phyloP scores from a whole-genome alignment of 2,888 invertebrate species.

The Tolmerus cingulatus region DNA sequence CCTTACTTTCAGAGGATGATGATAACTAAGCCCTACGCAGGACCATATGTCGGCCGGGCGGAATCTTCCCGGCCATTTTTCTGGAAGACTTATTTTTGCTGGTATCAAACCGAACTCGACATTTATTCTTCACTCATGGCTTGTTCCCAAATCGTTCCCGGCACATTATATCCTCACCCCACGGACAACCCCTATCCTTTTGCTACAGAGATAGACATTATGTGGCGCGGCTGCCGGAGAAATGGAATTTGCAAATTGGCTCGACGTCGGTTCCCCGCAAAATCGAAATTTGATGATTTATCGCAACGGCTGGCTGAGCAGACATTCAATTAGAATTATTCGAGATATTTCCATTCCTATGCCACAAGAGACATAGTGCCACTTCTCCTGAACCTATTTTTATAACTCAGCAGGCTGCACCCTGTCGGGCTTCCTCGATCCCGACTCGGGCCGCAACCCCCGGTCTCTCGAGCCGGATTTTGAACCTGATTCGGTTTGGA shows the following conservation, averaged over 20 bases:
- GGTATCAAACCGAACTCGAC: constrained; percentile 39
- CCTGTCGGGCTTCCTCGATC: neutral
- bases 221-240: constrained; percentile 16
- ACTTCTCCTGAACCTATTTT: constrained; percentile 36
- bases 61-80: neutral
- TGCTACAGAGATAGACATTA: constrained; percentile 15
- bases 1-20: neutral
- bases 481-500: neutral
- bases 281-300: constrained; percentile 46
- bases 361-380: constrained; percentile 30
- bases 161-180: constrained; percentile 19
- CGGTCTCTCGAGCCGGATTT: neutral
- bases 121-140: constrained; percentile 48
- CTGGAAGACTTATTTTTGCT: constrained; percentile 13
- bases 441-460: neutral
- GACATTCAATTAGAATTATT: constrained; percentile 45
- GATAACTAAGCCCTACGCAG: neutral
- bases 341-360: constrained; percentile 42
- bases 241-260: constrained; percentile 48
- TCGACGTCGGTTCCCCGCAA: constrained; percentile 43
- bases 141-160: constrained; percentile 45
- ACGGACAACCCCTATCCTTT: neutral
- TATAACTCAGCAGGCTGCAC: constrained; percentile 17
- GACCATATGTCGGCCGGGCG: neutral
- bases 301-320: constrained; percentile 42